Percentiles rank a stretch among this genome's conserved stretches.
Conservation (phyloP, 1,140 invertebrate species). For the Calliphora vicina region DNA sequence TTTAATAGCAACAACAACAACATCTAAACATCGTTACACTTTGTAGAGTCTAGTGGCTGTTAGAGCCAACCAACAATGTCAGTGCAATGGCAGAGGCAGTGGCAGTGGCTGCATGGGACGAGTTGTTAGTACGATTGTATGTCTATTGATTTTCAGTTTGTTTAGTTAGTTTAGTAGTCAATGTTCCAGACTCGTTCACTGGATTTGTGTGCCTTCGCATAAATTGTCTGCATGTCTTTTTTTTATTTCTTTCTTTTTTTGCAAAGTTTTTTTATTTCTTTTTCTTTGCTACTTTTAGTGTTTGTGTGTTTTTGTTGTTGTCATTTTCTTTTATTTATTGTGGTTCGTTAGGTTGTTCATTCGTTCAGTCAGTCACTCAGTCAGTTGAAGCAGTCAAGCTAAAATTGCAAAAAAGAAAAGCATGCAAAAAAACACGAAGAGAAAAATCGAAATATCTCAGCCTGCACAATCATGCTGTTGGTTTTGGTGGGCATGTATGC, state of each 20-base stretch:
- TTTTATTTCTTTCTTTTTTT: background rate
- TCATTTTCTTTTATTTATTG: too few relatives aligned
- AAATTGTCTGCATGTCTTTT: constrained; percentile 52
- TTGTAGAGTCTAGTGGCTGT: too few relatives aligned
- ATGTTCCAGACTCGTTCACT: constrained; percentile 50
- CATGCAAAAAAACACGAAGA: background rate
- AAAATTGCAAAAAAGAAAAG: too few relatives aligned
- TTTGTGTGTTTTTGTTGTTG: too few relatives aligned
- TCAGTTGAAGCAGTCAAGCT: constrained; percentile 15
- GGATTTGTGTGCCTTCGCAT: constrained; percentile 63
- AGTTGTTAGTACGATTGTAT: background rate
- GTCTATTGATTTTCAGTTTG: background rate
- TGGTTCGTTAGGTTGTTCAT: background rate
- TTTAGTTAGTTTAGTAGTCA: background rate
- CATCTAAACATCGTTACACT: background rate
- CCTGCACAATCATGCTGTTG: background rate
- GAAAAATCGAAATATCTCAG: background rate
- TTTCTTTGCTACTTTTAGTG: too few relatives aligned
- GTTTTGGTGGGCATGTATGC: background rate
- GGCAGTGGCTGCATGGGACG: too few relatives aligned
- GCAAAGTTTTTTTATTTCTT: background rate
- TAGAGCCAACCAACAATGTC: too few relatives aligned
- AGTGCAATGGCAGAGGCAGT: too few relatives aligned
- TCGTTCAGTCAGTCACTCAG: constrained; percentile 19
- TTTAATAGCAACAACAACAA: background rate